Evolutionary conservation across 1,140 invertebrate species (phyloP).

Genomic region (Heliconius himera): DNA sequence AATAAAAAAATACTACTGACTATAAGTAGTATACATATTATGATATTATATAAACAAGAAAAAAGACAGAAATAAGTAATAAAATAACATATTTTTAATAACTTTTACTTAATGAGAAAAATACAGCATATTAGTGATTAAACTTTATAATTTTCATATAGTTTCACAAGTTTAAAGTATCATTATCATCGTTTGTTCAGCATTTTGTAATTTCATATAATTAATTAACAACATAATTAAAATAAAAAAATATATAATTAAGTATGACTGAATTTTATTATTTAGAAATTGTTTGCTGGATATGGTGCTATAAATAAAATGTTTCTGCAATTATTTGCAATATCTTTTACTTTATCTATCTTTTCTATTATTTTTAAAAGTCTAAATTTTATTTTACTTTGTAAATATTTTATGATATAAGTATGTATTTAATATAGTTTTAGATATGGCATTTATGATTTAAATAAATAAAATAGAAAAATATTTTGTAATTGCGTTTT

Average conservation of each 20-base stretch:
- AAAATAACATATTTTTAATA: too few species aligned
- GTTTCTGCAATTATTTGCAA: slow-evolving; percentile 19
- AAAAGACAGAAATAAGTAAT: too few species aligned
- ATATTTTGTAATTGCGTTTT: neutral
- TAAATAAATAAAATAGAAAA: neutral
- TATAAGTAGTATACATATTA: too few species aligned
- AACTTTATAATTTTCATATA: too few species aligned
- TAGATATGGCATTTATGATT: neutral
- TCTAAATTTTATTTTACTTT: neutral
- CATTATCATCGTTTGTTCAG: too few species aligned
- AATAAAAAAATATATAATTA: neutral
- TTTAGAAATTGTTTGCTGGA: slow-evolving; percentile 44
- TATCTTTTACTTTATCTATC: slow-evolving; percentile 2
- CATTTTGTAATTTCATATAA: too few species aligned
- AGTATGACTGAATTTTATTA: neutral
- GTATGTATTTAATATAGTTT: neutral
- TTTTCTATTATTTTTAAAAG: neutral
- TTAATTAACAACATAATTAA: neutral
- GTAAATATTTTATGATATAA: slow-evolving; percentile 13
- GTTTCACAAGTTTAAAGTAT: too few species aligned
- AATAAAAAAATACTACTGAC: too few species aligned
- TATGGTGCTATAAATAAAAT: slow-evolving; percentile 51
- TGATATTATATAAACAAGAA: too few species aligned
- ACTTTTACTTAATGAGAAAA: too few species aligned
- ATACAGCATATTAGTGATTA: neutral